phyloP scores from a whole-genome alignment of 1,140 invertebrate genomes.

The Pachypsylla venusta region DNA sequence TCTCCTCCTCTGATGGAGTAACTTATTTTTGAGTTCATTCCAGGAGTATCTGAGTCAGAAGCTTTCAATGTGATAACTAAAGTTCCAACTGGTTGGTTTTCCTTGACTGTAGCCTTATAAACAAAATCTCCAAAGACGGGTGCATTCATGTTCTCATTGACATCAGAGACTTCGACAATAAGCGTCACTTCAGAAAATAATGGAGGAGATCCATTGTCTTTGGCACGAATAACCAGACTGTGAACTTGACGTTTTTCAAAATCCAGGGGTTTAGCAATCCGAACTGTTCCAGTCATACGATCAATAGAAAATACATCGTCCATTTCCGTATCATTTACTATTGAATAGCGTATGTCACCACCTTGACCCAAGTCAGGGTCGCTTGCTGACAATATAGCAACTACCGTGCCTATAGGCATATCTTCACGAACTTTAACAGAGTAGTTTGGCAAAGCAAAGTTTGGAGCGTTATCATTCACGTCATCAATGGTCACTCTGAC shows the following conservation, averaged over 20 bases:
- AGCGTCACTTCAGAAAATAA: conserved; percentile 57
- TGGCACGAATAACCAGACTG: conserved; percentile 65
- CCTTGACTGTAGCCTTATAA: conserved; percentile 47
- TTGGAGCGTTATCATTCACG: conserved; percentile 80
- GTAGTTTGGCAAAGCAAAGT: conserved; percentile 56
- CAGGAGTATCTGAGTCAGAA: conserved; percentile 57
- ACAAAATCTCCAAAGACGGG: conserved; percentile 76
- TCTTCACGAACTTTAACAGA: conserved; percentile 79
- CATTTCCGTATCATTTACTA: conserved; percentile 45
- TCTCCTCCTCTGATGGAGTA: conserved; percentile 80
- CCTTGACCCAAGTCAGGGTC: conserved; percentile 74
- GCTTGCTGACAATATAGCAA: conserved; percentile 67
- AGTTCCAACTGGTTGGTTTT: conserved; percentile 57
- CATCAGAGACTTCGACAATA: conserved; percentile 78
- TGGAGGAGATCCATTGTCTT: conserved; percentile 58
- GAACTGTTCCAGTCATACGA: conserved; percentile 61
- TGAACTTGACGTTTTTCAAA: conserved; percentile 79
- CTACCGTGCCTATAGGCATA: conserved; percentile 68
- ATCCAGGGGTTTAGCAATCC: conserved; percentile 58
- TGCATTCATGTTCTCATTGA: conserved; percentile 76
- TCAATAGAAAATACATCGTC: conserved; percentile 53
- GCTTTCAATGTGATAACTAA: conserved; percentile 62
- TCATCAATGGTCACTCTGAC: conserved; percentile 70
- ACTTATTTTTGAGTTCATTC: conserved; percentile 57
- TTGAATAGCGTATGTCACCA: conserved; percentile 54